phyloP scores from a whole-genome alignment of 2,888 invertebrate genomes.

The Mystacides longicornis region DNA sequence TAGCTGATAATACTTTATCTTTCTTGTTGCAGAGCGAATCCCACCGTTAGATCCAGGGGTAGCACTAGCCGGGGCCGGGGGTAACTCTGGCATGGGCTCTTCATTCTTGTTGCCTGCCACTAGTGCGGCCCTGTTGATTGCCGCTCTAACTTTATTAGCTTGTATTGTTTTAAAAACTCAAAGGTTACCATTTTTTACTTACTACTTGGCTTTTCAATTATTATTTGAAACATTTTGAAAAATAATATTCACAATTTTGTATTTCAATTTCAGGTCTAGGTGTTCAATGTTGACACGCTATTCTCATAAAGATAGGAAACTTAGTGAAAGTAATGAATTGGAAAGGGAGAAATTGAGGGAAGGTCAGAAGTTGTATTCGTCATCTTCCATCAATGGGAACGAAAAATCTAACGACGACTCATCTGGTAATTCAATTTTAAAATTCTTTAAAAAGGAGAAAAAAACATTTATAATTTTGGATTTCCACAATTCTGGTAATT shows the following conservation, averaged over 20 bases:
- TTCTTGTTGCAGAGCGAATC: constrained; percentile 37
- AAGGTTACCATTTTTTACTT: constrained; percentile 12
- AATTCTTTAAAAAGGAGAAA: too few relatives aligned
- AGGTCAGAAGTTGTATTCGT: constrained; percentile 46
- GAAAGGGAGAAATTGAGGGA: constrained; percentile 46
- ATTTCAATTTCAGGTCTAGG: constrained; percentile 37
- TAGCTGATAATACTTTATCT: too few relatives aligned
- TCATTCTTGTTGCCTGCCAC: constrained; percentile 29
- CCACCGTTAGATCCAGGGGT: constrained; percentile 38
- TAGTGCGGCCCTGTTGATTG: constrained; percentile 38
- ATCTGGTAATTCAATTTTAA: too few relatives aligned
- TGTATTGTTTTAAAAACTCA: constrained; percentile 23
- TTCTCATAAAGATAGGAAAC: constrained; percentile 43
- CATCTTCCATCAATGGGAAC: constrained; percentile 48
- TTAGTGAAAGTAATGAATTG: constrained; percentile 47
- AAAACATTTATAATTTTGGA: too few relatives aligned
- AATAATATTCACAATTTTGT: neutral
- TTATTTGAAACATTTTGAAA: too few relatives aligned
- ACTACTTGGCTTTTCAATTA: too few relatives aligned
- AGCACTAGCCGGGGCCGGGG: constrained; percentile 35
- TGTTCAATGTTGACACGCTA: constrained; percentile 44
- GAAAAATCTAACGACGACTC: constrained; percentile 49
- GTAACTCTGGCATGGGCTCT: constrained; percentile 14
- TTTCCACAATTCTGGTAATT: too few relatives aligned
- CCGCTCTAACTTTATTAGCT: constrained; percentile 33